These are phyloP conservation scores for Bathynomus jamesi DNA, from an alignment of 1,140 invertebrate species.

Conservation along the genomic window DNA sequence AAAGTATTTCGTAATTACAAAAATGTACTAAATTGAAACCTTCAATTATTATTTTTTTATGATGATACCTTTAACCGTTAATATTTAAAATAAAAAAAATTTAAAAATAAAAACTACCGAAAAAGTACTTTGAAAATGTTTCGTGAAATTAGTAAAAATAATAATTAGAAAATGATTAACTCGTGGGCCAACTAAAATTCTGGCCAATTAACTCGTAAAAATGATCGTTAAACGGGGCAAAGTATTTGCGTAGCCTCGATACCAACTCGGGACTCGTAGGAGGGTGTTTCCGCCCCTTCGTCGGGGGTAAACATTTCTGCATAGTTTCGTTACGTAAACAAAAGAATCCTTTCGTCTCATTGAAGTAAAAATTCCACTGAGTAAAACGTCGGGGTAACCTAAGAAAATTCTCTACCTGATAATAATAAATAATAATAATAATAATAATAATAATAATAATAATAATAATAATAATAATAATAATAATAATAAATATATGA, in stretches of 20 bases:
- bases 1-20: not conserved
- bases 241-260: constrained; percentile 72
- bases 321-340: constrained; percentile 56
- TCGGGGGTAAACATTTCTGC: constrained; percentile 84
- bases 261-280: constrained; percentile 63
- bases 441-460: not conserved
- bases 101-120: not conserved
- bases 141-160: not conserved
- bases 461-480: not conserved
- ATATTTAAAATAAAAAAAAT: not conserved
- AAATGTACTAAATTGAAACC: not conserved
- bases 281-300: constrained; percentile 85
- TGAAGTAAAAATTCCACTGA: constrained; percentile 87
- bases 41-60: too few species aligned
- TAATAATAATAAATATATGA: too few species aligned
- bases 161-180: not conserved
- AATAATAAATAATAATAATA: not conserved
- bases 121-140: not conserved
- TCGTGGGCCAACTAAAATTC: constrained; percentile 70
- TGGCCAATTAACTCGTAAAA: constrained; percentile 84
- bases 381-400: constrained; percentile 71
- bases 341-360: constrained; percentile 87
- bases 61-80: too few species aligned
- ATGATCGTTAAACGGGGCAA: constrained; percentile 78
- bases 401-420: constrained; percentile 74